Percentiles rank a stretch among this genome's conserved stretches.
phyloP scores from a whole-genome alignment of 2,888 invertebrate species.

The Leucophenga maculata region DNA sequence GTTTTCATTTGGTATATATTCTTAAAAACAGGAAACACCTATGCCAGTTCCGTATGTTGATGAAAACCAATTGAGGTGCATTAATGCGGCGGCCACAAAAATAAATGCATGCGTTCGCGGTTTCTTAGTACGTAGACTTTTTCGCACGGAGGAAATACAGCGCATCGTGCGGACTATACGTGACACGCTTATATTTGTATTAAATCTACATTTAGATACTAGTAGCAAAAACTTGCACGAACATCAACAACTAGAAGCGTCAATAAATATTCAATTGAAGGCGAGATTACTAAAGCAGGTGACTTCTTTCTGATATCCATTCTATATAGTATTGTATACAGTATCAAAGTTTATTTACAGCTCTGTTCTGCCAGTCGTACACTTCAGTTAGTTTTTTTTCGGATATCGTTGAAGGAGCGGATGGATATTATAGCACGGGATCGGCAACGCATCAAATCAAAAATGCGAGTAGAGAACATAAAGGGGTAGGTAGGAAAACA shows the following conservation, averaged over 20 bases:
- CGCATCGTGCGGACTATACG: constrained; percentile 75
- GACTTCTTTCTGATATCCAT: not conserved
- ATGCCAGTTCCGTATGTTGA: too few species aligned
- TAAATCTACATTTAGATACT: constrained; percentile 68
- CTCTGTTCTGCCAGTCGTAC: constrained; percentile 65
- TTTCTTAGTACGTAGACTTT: constrained; percentile 84
- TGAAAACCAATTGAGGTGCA: constrained; percentile 21
- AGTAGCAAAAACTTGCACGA: constrained; percentile 31
- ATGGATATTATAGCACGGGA: constrained; percentile 69
- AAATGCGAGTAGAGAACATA: constrained; percentile 50
- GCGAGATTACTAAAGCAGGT: constrained; percentile 69
- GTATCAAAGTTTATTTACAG: constrained; percentile 38
- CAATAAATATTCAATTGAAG: constrained; percentile 65
- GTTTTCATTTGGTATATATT: not conserved
- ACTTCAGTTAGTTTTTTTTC: constrained; percentile 63
- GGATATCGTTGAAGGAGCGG: constrained; percentile 64
- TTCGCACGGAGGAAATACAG: constrained; percentile 86
- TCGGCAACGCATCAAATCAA: constrained; percentile 63
- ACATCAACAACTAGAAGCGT: constrained; percentile 49
- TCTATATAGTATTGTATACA: not conserved
- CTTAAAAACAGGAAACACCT: not conserved
- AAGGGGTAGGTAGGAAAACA: constrained; percentile 43
- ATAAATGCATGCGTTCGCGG: constrained; percentile 83
- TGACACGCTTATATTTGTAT: constrained; percentile 69
- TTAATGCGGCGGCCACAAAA: constrained; percentile 75